These are phyloP conservation scores for Archilochus colubris DNA, from an alignment of 2,113 vertebrate species.

Conservation along the genomic window DNA sequence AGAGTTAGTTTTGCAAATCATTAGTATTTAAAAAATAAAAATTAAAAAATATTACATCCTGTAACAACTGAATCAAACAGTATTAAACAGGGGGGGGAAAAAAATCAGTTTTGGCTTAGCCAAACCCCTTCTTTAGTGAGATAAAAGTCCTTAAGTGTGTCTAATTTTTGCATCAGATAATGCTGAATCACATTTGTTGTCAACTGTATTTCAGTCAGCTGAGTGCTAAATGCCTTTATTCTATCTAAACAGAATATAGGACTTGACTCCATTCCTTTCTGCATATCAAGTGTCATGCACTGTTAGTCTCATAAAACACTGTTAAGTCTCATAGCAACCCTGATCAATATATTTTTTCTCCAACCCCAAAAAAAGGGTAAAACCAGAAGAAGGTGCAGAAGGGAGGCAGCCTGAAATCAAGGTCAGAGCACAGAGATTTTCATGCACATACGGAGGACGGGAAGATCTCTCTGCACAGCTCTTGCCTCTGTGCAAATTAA, in stretches of 20 bases:
- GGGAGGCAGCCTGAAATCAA: not conserved
- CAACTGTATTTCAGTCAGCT: not conserved
- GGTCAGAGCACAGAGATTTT: not conserved
- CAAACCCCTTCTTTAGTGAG: not conserved
- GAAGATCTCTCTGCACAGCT: not conserved
- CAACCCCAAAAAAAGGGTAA: not conserved
- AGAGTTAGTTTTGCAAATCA: not conserved
- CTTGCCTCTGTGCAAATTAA: not conserved
- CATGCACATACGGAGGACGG: not conserved
- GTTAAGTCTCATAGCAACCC: not conserved
- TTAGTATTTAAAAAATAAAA: not conserved
- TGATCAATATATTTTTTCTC: fast-evolving
- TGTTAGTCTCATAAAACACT: not conserved
- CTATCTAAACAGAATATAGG: not conserved
- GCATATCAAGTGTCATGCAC: not conserved
- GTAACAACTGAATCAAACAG: not conserved
- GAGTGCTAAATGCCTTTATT: not conserved
- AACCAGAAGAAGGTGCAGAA: not conserved
- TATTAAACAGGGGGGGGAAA: not conserved
- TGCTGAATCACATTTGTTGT: not conserved
- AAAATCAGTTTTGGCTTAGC: not conserved
- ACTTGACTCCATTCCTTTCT: not conserved
- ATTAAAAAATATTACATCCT: not conserved
- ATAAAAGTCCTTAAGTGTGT: not conserved
- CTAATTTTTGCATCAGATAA: not conserved